Evolutionary conservation across 1,140 invertebrate species (phyloP).

Genomic region (Saccostrea glomerata): DNA sequence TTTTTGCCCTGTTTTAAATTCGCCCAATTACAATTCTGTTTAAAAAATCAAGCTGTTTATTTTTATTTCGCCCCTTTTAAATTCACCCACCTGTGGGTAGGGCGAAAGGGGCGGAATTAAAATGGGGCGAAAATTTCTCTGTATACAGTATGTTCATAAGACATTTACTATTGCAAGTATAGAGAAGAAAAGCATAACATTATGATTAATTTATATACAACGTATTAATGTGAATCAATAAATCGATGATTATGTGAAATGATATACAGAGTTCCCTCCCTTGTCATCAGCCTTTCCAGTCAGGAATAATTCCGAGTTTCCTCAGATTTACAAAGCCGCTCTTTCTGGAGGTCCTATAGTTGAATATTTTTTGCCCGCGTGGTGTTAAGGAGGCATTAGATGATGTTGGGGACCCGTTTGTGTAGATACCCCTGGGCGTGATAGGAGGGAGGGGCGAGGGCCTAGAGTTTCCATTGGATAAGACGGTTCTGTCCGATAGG

Average conservation of each 20-base stretch:
- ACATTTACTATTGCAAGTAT: too few species aligned
- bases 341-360: conserved; percentile 2
- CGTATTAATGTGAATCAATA: too few species aligned
- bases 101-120: too few species aligned
- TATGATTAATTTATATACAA: too few species aligned
- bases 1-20: too few species aligned
- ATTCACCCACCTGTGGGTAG: too few species aligned
- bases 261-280: background rate
- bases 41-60: too few species aligned
- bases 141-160: too few species aligned
- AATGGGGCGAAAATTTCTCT: too few species aligned
- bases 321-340: background rate
- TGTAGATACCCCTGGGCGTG: background rate
- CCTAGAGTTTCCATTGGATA: background rate
- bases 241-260: background rate
- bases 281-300: conserved; percentile 8
- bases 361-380: background rate
- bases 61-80: too few species aligned
- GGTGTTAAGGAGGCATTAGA: background rate
- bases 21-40: too few species aligned
- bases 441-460: background rate
- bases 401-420: background rate
- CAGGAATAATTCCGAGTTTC: conserved; percentile 42
- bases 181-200: too few species aligned
- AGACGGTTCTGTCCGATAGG: background rate